Evolutionary conservation across 2,797 vertebrate genomes (phyloP).

Genomic region (Tapirus indicus): DNA sequence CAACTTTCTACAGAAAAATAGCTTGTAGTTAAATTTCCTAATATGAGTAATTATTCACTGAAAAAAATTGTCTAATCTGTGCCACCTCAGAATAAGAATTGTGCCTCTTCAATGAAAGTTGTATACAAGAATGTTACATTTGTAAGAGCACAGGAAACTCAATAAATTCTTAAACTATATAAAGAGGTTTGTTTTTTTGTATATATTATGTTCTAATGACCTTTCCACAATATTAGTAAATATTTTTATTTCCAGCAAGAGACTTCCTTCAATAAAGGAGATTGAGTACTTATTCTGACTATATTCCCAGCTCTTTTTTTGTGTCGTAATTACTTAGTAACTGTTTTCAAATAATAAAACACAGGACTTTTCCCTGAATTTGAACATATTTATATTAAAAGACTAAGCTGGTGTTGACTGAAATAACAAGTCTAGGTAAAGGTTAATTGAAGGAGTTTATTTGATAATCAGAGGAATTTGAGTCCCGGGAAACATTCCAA

Average conservation of each 20-base stretch:
- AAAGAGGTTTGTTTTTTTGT: constrained; percentile 68
- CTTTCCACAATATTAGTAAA: constrained; percentile 29
- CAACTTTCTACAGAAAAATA: constrained; percentile 58
- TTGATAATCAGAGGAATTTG: too few relatives aligned
- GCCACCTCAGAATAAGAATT: constrained; percentile 68
- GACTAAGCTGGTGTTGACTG: neutral
- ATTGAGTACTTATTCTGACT: neutral
- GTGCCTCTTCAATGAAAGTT: constrained; percentile 76
- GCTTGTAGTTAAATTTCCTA: constrained; percentile 43
- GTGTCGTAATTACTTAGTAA: neutral
- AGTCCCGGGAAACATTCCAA: too few relatives aligned
- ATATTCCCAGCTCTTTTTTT: neutral
- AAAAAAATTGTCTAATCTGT: constrained; percentile 13
- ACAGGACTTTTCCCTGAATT: neutral
- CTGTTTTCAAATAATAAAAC: neutral
- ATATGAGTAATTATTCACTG: constrained; percentile 50
- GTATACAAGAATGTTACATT: constrained; percentile 70
- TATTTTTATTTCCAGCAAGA: constrained; percentile 39
- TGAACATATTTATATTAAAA: constrained; percentile 43
- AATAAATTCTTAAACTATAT: constrained; percentile 76
- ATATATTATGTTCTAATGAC: neutral
- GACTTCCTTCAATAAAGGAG: neutral
- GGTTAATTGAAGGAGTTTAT: too few relatives aligned
- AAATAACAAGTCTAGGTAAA: too few relatives aligned
- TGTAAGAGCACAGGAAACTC: constrained; percentile 70